Base-by-base conservation (phyloP, 1,140 invertebrate species). In the Brevipalpus yothersi region DNA sequence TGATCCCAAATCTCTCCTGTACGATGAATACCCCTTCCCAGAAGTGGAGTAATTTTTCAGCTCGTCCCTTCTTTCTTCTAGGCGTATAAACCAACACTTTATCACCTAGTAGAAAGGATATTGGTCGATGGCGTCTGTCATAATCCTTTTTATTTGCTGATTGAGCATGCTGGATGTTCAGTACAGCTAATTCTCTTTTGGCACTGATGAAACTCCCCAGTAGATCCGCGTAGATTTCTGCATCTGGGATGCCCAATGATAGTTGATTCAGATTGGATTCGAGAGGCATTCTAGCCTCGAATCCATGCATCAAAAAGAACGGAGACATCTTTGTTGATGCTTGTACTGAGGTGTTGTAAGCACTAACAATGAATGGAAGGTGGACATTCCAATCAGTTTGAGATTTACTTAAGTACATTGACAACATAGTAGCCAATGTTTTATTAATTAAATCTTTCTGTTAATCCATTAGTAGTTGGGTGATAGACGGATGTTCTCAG, bases 351-450 rank as follows among this genome's bases (percentile, higher is more conserved):
- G 61, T 58, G 41, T 61, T 63, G 15, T 60, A 62, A 13, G 61
- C 56, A 17, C 59, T 57, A 10, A 53, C 58, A 15, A 64, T 43
- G 11, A 63, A 63, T 21, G 60, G 61, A 11, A 70, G 41, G 54
- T 64, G 66, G 31, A 57, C 54, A 60, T 71, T 66, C 71, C 69
- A 71, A 45, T 71, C 62, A 1, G 8, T 8, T 19, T 53, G 58
- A 7, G 62, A 61, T 58, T 61, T 49, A 23, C 65, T 61, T 4
- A 57, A 41, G 61, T 66, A 68, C 51, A 67, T 61, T 41, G 64
- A 64, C 17, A 71, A 42, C 63, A 67, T 67, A 15, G 59, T 13
- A 17, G 64, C 61, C 0, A 71, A 40, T 0, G 61, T 63, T 17
- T 58, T 58, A 51, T 67, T n/a, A n/a, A n/a, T n/a, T 68, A 19